Base-by-base conservation (phyloP, 2,888 invertebrate species). In the Zhuqinia jingwanae region DNA sequence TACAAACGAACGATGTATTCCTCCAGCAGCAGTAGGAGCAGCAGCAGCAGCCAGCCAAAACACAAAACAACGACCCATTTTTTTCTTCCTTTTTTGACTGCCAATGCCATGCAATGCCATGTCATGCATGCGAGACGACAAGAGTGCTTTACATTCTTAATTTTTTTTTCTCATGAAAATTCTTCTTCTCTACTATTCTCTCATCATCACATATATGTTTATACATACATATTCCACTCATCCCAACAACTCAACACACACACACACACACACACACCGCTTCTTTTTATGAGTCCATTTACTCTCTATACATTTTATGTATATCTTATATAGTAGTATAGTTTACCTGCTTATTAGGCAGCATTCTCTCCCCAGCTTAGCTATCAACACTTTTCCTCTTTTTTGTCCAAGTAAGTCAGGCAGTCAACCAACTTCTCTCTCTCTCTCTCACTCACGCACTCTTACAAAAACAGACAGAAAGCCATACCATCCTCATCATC, bases 21-120 rank as follows among this genome's bases (percentile, higher is more conserved):
- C 36, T 36, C 36, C 36, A 36, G 36, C 8, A n/a, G 36, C 36
- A 36, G 36, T 36, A 3, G 8, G 3, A 1, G 3, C 11, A 25
- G 25, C 65, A 65, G 65, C 30, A 36, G 17, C 5, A 15, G 15
- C 50, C 50, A 13, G 2, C 15, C 50, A 50, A 65, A 68, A 36
- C 36, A 36, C 36, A n/a, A n/a, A 36, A 36, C 36, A 36, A 36
- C 83, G 83, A 83, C 83, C 83, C 83, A 83, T 83, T 82, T 80
- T 36, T 56, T 78, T 22, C 56, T 42, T 50, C 30, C 25, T 17
- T 53, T 81, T 82, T 60, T 82, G 73, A 82, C 75, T 73, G 81
- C 70, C 81, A 82, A 82, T 73, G 81, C 81, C 73, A 82, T 27
- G 36, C 30, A 11, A 27, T 13, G 17, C 6, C 58, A 60, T 27